phyloP scores from a whole-genome alignment of 2,797 vertebrate species.

The Gallinago stenura region DNA sequence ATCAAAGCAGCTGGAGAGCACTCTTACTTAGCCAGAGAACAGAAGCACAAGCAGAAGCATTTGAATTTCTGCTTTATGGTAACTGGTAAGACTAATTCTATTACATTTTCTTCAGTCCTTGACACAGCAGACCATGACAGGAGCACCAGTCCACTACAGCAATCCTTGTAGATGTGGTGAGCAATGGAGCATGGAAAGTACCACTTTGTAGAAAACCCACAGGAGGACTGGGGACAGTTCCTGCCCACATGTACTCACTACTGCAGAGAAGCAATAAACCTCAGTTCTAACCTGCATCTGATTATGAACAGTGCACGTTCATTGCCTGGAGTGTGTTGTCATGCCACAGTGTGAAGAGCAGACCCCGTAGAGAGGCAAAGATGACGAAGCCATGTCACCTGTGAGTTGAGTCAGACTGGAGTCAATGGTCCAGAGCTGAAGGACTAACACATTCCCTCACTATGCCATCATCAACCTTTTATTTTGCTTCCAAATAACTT shows the following conservation, averaged over 20 bases:
- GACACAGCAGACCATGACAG: rapidly evolving
- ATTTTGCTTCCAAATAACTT: constrained; percentile 35
- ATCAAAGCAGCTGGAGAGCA: constrained; percentile 6
- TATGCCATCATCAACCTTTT: neutral
- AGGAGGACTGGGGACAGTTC: neutral
- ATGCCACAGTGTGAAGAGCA: neutral
- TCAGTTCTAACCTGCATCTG: neutral
- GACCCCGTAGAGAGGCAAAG: neutral
- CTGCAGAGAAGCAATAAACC: neutral
- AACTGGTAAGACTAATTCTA: neutral
- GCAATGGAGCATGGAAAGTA: neutral
- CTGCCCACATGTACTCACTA: neutral
- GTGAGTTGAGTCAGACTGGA: neutral
- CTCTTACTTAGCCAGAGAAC: neutral
- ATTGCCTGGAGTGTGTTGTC: neutral
- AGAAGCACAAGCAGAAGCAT: neutral
- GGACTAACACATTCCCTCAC: neutral
- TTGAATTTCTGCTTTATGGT: neutral
- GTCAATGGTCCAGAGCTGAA: neutral
- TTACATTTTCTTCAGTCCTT: neutral
- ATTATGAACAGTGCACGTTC: rapidly evolving
- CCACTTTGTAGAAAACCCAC: neutral
- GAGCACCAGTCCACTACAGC: neutral
- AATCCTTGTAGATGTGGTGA: neutral
- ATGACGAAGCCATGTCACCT: neutral